phyloP scores from a whole-genome alignment of 2,888 invertebrate species.

The Emmelina monodactyla region DNA sequence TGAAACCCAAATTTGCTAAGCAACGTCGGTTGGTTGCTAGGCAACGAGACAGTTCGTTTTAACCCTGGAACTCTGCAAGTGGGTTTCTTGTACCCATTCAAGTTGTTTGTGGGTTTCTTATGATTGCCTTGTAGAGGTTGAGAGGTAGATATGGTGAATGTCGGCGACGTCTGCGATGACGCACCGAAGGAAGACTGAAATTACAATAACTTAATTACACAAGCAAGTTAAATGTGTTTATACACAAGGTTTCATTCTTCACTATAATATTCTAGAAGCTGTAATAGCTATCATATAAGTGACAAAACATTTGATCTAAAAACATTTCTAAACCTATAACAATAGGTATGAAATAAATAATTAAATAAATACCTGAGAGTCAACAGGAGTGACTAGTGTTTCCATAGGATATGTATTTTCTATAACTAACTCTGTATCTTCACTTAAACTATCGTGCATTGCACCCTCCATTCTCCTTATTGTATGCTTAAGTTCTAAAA shows the following conservation, averaged over 20 bases:
- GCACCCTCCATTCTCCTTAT: constrained; percentile 22
- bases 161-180: too few relatives aligned
- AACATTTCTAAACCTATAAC: too few relatives aligned
- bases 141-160: not conserved
- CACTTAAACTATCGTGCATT: constrained; percentile 21
- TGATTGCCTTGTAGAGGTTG: not conserved
- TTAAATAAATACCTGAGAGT: constrained; percentile 51
- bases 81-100: constrained; percentile 23
- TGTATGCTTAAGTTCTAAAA: constrained; percentile 28
- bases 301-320: too few relatives aligned
- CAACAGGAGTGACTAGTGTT: constrained; percentile 34
- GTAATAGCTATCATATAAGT: too few relatives aligned
- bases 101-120: too few relatives aligned
- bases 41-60: constrained; percentile 31
- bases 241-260: too few relatives aligned
- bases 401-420: constrained; percentile 48
- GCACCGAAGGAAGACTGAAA: constrained; percentile 32
- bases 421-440: constrained; percentile 43
- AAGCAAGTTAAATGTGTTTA: too few relatives aligned
- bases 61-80: constrained; percentile 32
- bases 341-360: too few relatives aligned
- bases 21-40: constrained; percentile 64
- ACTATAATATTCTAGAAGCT: too few relatives aligned
- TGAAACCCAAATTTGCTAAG: constrained; percentile 74
- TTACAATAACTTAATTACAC: too few relatives aligned